Evolutionary conservation across 2,113 vertebrate genomes (phyloP), one percentile per base, ranked within the genome.

Genomic region (Isichthys henryi): DNA sequence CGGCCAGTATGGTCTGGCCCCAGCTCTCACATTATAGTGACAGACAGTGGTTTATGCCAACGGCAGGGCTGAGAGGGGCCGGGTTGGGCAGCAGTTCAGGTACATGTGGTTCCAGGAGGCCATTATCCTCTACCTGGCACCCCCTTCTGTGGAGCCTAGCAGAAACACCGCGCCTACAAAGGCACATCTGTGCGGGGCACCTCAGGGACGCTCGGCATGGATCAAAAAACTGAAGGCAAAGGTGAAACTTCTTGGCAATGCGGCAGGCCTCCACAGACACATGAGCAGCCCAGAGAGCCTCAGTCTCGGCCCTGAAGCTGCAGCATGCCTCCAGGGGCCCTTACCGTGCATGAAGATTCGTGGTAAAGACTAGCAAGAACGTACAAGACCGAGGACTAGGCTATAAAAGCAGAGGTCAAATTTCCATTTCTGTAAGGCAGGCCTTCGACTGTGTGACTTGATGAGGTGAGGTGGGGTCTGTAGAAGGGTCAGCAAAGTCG

Each of bases 11-110:
- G 45, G 17, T 84, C 21, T 3, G 45, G 82, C 19, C 82, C 45
- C 45, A 45, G 17, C 45, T 84, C 39, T 56, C 85, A 53, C 49
- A 87, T 87, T 87, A 19, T 49, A 13, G 50, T 87, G 50, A 52
- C 50, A 84, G 82, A 87, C 50, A 87, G 85, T 87, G 85, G 85
- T 87, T 56, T 52, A 31, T 9, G 50, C 85, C 50, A 7, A 35
- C 3, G 31, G 5, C 49, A 56, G 15, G 49, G 48, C 74, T 80
- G 17, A 80, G 35, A 4, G 15, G 31, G 74, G 74, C 35, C 5
- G 35, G 74, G 31, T 39, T 15, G 15, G 27, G 31, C 27, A 52
- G 49, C 85, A 15, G 13, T 53, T 87, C 85, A 50, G 85, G 50
- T 35, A 86, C 84, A 27, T 15, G 84, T 31, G 48, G 45, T 31